Conservation (phyloP, 2,113 vertebrate genomes). For the Mesitornis unicolor region DNA sequence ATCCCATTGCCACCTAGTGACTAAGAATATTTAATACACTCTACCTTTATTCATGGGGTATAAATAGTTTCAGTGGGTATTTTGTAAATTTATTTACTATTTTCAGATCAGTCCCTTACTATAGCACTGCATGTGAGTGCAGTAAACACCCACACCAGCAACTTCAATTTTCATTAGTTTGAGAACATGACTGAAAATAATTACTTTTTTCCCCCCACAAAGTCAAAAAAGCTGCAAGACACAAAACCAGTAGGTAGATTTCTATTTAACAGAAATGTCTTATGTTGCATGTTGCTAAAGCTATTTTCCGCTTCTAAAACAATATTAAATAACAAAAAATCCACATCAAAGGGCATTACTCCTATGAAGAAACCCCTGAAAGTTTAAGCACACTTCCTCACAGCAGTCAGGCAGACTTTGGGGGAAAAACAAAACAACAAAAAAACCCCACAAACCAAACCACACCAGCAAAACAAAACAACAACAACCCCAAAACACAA, state of each 20-base stretch:
- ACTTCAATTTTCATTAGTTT: background rate
- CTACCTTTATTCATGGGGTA: fast-evolving
- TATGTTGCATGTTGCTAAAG: background rate
- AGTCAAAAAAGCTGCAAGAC: background rate
- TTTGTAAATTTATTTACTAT: background rate
- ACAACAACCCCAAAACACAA: too few relatives aligned
- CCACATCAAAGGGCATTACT: background rate
- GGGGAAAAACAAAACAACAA: too few relatives aligned
- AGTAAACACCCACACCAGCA: background rate
- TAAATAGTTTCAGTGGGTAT: background rate
- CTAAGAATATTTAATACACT: background rate
- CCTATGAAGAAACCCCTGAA: background rate
- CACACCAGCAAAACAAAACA: too few relatives aligned
- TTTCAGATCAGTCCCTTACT: background rate
- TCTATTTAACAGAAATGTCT: background rate
- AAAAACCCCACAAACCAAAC: background rate
- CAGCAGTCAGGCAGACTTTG: background rate
- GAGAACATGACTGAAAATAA: background rate
- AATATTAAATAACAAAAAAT: background rate
- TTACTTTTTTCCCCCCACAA: background rate
- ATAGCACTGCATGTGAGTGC: background rate
- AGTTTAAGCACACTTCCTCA: background rate
- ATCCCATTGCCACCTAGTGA: background rate
- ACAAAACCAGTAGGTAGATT: background rate
- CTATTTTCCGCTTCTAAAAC: background rate